phyloP scores from a whole-genome alignment of 2,797 vertebrate genomes.

The Alauda arvensis region DNA sequence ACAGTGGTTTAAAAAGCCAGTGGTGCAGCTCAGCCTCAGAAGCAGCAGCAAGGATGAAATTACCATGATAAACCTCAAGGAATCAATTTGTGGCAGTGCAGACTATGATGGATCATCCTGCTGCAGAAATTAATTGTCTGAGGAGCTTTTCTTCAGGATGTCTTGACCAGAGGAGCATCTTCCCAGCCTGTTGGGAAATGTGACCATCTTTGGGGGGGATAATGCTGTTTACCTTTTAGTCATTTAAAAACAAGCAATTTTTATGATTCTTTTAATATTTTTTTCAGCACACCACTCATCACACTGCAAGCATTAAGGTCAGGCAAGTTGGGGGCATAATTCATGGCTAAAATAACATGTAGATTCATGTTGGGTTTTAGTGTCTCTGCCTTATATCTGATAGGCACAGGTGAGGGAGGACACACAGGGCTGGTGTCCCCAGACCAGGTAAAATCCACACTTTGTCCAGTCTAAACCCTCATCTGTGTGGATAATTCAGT shows the following conservation, averaged over 20 bases:
- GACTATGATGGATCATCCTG: neutral
- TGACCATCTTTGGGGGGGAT: neutral
- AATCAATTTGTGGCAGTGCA: neutral
- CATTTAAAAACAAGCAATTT: neutral
- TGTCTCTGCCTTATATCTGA: neutral
- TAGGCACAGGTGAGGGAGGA: neutral
- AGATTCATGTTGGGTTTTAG: neutral
- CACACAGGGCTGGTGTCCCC: neutral
- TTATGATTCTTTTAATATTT: accelerated
- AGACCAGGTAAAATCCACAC: neutral
- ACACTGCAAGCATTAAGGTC: neutral
- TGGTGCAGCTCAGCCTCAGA: neutral
- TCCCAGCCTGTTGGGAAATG: neutral
- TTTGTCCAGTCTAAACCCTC: neutral
- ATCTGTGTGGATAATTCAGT: neutral
- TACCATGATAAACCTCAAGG: neutral
- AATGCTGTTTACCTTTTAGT: neutral
- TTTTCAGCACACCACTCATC: neutral
- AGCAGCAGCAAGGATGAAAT: neutral
- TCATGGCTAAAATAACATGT: neutral
- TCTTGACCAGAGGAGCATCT: neutral
- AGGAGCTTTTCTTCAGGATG: neutral
- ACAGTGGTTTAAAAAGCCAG: neutral
- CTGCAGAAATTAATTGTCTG: constrained; percentile 14
- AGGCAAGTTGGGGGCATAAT: neutral